Evolutionary conservation across 2,888 invertebrate genomes (phyloP), one percentile per base, ranked within the genome.

Genomic region (Myopa testacea): DNA sequence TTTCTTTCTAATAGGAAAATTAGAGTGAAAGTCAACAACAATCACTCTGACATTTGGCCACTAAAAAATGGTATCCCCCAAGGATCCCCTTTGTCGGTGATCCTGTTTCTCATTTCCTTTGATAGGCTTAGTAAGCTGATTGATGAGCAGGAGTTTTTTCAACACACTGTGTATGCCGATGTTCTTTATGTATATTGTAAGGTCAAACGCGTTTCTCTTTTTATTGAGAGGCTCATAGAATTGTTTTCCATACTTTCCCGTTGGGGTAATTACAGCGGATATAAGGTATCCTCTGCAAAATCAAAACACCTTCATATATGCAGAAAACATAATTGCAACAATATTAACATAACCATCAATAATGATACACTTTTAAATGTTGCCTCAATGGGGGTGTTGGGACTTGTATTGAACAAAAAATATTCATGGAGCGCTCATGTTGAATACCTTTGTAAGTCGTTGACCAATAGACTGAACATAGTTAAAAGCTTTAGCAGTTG

Each of bases 121-220:
- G 63, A 77, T 1, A 40, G 62, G 4, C 19, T 71, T 4, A 77
- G 55, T 60, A 62, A 50, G 50, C 16, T 77, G 8, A 55, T 60
- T 52, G 45, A 26, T 50, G 55, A 69, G 1, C 55, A 69, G 14
- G 8, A 0, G 8, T 60, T 52, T 62, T 38, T 76, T 10, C 14
- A 76, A 55, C 68, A 76, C 26, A 19, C 14, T n/a, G 5, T 75
- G 34, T 75, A 75, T 68, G 67, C 75, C 4, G 68, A 75, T n/a
- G 68, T 55, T 55, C 40, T 68, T 19, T 75, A 26, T 26, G 26
- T 26, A 26, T 26, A 52, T 63, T 6, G 8, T 34, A 63, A 63
- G 12, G 1, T 34, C 14, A 63, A 34, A 63, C 4, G 34, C 26
- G 10, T 4, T 7, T 10, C 26, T 26, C 7, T 34, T 34, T 63